These are phyloP conservation scores for Volucella inflata DNA, from an alignment of 2,888 invertebrate genomes.

Conservation along the genomic window DNA sequence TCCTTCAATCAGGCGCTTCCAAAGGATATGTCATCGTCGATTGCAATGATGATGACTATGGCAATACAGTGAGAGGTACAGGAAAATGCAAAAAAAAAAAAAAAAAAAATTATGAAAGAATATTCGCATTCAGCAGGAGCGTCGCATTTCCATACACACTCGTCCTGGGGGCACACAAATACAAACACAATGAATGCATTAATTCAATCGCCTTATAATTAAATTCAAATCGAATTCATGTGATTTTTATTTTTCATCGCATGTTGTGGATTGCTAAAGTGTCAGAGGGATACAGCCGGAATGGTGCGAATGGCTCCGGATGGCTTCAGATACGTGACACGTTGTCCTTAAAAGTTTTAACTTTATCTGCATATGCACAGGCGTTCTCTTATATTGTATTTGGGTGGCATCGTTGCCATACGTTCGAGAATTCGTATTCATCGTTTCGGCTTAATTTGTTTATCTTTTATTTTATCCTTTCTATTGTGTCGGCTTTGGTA, in stretches of 20 bases:
- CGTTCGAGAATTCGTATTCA: background rate
- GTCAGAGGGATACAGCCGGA: no score
- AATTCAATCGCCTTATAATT: constrained; percentile 78
- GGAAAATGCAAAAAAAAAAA: constrained; percentile 16
- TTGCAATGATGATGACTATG: constrained; percentile 1
- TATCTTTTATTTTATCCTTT: constrained; percentile 5
- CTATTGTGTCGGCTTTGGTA: constrained; percentile 11
- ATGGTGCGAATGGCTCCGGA: constrained; percentile 26
- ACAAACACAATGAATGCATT: constrained; percentile 74
- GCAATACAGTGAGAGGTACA: constrained; percentile 14
- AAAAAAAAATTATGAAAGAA: constrained; percentile 6
- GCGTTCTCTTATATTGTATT: constrained; percentile 10
- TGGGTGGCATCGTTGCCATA: background rate
- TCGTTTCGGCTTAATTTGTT: constrained; percentile 6
- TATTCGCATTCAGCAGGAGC: constrained; percentile 61
- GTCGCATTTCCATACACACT: constrained; percentile 32
- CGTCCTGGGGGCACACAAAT: background rate
- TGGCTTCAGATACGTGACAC: constrained; percentile 73
- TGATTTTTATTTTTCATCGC: constrained; percentile 77
- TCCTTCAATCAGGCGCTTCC: constrained; percentile 68
- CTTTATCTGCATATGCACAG: constrained; percentile 22
- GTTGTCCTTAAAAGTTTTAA: constrained; percentile 59
- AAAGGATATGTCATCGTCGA: constrained; percentile 47
- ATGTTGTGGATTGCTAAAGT: constrained; percentile 24
- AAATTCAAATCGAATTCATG: constrained; percentile 78